phyloP scores from a whole-genome alignment of 2,113 vertebrate species.

The Poeciliopsis turrubarensis region DNA sequence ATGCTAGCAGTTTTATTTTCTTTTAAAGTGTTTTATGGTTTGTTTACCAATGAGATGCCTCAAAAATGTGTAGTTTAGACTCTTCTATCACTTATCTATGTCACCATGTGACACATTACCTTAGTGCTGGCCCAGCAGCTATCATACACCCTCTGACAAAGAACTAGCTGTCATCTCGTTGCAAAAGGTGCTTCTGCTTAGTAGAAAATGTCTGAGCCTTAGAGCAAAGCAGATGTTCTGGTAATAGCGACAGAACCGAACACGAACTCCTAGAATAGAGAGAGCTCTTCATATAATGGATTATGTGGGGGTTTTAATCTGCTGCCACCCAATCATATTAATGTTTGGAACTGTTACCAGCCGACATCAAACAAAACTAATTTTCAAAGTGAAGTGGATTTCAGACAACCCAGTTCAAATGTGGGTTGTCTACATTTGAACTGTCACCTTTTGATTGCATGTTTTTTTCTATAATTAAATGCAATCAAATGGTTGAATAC shows the following conservation, averaged over 20 bases:
- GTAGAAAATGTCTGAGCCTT: background rate
- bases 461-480: background rate
- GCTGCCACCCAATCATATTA: background rate
- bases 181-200: background rate
- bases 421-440: no score
- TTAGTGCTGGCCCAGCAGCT: background rate
- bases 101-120: background rate
- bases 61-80: background rate
- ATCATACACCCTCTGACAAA: background rate
- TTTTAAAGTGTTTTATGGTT: background rate
- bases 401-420: background rate
- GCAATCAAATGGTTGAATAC: background rate
- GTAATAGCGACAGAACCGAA: background rate
- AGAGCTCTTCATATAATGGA: background rate
- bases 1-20: background rate
- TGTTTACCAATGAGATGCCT: background rate
- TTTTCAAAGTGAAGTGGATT: background rate
- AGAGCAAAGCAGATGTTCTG: slow-evolving; percentile 4
- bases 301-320: background rate
- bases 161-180: background rate
- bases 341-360: background rate
- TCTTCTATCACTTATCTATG: background rate
- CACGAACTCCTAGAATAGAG: background rate
- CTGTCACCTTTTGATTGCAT: background rate
- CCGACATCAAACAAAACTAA: background rate